Conservation (phyloP, 2,888 invertebrate genomes). For the Macrosoma leucophasiata region DNA sequence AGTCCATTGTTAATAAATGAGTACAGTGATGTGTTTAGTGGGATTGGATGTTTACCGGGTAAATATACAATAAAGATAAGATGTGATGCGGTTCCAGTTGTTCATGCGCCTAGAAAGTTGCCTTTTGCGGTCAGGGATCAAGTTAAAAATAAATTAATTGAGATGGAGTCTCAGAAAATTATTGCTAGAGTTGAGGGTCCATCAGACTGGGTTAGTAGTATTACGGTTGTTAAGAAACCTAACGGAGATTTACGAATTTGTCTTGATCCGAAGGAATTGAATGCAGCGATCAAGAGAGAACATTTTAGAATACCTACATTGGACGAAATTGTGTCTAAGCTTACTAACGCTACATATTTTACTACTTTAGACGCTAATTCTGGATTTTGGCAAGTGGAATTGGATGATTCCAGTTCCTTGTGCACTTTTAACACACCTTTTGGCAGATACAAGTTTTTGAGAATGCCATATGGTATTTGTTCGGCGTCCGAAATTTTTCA, state of each 20-base stretch:
- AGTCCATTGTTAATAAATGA: too few species aligned
- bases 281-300: slow-evolving; percentile 19
- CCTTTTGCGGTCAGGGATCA: too few species aligned
- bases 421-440: slow-evolving; percentile 28
- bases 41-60: too few species aligned
- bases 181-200: slow-evolving; percentile 7
- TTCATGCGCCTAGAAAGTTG: too few species aligned
- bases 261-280: slow-evolving; percentile 28
- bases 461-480: slow-evolving; percentile 26
- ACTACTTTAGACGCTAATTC: slow-evolving; percentile 24
- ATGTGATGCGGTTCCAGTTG: too few species aligned
- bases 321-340: slow-evolving; percentile 11
- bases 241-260: slow-evolving; percentile 28
- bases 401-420: slow-evolving; percentile 16
- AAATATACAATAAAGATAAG: too few species aligned
- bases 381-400: slow-evolving; percentile 21
- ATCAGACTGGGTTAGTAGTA: slow-evolving; percentile 27
- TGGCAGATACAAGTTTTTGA: slow-evolving; percentile 26
- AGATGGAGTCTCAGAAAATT: too few species aligned
- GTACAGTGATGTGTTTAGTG: too few species aligned
- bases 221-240: slow-evolving; percentile 27
- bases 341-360: slow-evolving; percentile 22
- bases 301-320: slow-evolving; percentile 7
- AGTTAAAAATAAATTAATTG: too few species aligned
- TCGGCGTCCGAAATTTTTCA: slow-evolving; percentile 28